phyloP scores from a whole-genome alignment of 1,140 invertebrate species.

The Mamestra configurata region DNA sequence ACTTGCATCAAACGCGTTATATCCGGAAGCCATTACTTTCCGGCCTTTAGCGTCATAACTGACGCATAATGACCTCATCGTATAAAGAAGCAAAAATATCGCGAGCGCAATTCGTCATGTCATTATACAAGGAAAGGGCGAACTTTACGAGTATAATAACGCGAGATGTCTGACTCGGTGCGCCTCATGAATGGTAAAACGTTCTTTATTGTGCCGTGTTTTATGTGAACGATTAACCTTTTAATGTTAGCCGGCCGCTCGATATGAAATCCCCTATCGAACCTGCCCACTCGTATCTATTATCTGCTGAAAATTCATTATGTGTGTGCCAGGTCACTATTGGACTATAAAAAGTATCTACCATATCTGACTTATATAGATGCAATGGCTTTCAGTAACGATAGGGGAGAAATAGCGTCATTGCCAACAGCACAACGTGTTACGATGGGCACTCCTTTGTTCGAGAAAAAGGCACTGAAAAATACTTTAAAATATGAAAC shows the following conservation, averaged over 20 bases:
- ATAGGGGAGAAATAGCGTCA: not conserved
- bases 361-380: not conserved
- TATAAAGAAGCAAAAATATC: constrained; percentile 86
- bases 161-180: constrained; percentile 84
- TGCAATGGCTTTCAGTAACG: not conserved
- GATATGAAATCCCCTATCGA: constrained; percentile 71
- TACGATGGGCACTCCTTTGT: not conserved
- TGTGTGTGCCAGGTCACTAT: constrained; percentile 8
- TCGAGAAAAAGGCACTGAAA: not conserved
- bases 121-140: constrained; percentile 87
- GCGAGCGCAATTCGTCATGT: constrained; percentile 86
- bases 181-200: constrained; percentile 80
- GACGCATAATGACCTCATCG: constrained; percentile 80
- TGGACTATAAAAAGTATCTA: not conserved
- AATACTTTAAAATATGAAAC: too few relatives aligned
- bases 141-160: constrained; percentile 88
- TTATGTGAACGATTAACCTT: constrained; percentile 88
- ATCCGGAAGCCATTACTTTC: constrained; percentile 61
- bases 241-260: constrained; percentile 80
- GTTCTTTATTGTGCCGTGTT: constrained; percentile 86
- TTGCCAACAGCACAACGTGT: not conserved
- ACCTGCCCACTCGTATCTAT: constrained; percentile 27
- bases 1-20: constrained; percentile 25
- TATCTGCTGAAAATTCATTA: constrained; percentile 27
- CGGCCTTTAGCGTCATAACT: constrained; percentile 70